Evolutionary conservation across 2,797 vertebrate genomes (phyloP).

Genomic region (Percopsis omiscomaycus): DNA sequence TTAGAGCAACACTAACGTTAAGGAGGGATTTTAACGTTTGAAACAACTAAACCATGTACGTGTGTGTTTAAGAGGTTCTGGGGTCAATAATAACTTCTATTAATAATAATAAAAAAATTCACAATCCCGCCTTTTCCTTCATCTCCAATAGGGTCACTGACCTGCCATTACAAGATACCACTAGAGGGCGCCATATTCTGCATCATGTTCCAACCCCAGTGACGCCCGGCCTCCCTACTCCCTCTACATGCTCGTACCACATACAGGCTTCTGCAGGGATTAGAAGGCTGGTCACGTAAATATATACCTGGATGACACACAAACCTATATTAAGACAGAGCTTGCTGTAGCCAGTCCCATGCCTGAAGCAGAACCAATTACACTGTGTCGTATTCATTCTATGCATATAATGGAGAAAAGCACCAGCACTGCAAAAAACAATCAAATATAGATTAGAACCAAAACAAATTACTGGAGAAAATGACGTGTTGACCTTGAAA

Average conservation of each 20-base stretch:
- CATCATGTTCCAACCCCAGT: constrained; percentile 12
- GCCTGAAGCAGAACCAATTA: not conserved
- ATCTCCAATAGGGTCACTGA: constrained; percentile 1
- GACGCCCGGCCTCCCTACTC: not conserved
- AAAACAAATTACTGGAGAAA: constrained; percentile 10
- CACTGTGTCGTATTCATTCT: not conserved
- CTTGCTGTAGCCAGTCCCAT: not conserved
- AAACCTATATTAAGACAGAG: constrained; percentile 47
- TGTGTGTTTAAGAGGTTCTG: no score
- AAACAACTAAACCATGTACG: no score
- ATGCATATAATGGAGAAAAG: not conserved
- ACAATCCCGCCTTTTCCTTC: not conserved
- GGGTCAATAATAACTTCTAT: not conserved
- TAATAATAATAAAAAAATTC: no score
- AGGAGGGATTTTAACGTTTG: no score
- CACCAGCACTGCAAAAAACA: not conserved
- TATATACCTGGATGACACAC: constrained; percentile 44
- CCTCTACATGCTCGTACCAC: constrained; percentile 10
- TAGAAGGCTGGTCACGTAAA: constrained; percentile 53
- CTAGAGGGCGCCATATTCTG: constrained; percentile 49
- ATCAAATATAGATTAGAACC: constrained; percentile 19
- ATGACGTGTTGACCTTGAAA: constrained; percentile 51
- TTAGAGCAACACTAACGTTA: no score
- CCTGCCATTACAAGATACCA: constrained; percentile 19
- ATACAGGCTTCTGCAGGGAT: constrained; percentile 42